phyloP scores from a whole-genome alignment of 1,140 invertebrate species.

The Littorina saxatilis region DNA sequence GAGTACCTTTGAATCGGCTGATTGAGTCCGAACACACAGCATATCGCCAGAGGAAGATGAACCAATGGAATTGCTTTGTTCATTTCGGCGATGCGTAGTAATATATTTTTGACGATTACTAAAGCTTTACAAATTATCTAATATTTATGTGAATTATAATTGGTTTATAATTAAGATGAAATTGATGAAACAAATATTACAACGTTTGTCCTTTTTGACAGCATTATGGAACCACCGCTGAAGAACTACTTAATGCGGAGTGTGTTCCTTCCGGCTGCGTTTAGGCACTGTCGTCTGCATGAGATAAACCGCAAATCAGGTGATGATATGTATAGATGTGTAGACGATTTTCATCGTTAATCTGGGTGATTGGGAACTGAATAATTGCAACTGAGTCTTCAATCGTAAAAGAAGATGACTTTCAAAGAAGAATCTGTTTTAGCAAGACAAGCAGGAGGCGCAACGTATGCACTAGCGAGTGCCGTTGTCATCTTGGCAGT shows the following conservation, averaged over 20 bases:
- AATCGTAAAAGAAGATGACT: too few species aligned
- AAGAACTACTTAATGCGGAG: neutral
- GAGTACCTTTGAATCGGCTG: too few species aligned
- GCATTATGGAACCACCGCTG: neutral
- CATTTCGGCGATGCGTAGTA: constrained; percentile 11
- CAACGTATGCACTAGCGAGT: constrained; percentile 7
- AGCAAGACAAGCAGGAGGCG: neutral
- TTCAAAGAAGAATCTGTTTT: constrained; percentile 4
- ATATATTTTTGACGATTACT: constrained; percentile 37
- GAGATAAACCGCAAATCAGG: neutral
- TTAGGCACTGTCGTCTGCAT: neutral
- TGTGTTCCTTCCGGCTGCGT: neutral
- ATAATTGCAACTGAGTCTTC: too few species aligned
- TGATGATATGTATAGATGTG: too few species aligned
- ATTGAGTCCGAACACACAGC: neutral
- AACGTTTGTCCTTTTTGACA: neutral
- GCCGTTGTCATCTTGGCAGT: neutral
- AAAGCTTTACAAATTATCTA: too few species aligned
- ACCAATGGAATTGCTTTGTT: constrained; percentile 22
- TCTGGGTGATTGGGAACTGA: neutral
- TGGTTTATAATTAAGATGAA: constrained; percentile 35
- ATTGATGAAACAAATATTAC: constrained; percentile 29
- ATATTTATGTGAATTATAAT: constrained; percentile 26
- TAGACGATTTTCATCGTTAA: too few species aligned
- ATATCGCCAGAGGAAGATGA: constrained; percentile 21